Evolutionary conservation across 2,797 vertebrate species (phyloP).

Genomic region (Anas flavirostris): DNA sequence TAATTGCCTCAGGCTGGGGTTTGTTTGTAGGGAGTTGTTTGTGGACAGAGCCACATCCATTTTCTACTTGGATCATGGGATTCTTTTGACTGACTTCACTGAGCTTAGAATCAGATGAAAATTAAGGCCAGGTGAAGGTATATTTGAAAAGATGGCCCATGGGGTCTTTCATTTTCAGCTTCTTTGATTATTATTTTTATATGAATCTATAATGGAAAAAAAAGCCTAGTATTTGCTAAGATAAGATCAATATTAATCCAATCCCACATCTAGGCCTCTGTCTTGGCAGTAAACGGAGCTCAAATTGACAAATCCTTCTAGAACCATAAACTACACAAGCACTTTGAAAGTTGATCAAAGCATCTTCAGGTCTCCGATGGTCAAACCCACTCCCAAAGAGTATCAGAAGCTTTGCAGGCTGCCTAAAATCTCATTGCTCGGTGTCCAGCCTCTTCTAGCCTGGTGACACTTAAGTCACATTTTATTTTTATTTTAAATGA

Average conservation of each 20-base stretch:
- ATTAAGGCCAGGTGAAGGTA: constrained; percentile 40
- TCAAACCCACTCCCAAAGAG: neutral
- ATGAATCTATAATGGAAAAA: constrained; percentile 38
- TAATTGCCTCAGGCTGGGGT: neutral
- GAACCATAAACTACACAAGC: constrained; percentile 20
- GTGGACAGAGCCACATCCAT: neutral
- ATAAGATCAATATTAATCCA: constrained; percentile 61
- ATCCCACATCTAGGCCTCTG: constrained; percentile 21
- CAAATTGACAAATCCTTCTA: constrained; percentile 46
- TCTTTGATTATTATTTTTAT: constrained; percentile 38
- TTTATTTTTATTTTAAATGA: constrained; percentile 8
- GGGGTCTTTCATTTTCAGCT: constrained; percentile 19
- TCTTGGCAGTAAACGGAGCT: constrained; percentile 30
- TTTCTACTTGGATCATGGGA: neutral
- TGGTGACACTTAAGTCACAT: neutral
- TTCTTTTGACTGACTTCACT: neutral
- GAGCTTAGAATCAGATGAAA: neutral
- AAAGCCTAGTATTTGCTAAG: neutral
- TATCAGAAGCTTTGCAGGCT: neutral
- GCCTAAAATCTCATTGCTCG: neutral
- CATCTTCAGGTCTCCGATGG: neutral
- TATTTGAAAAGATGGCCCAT: constrained; percentile 2
- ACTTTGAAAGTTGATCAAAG: constrained; percentile 67
- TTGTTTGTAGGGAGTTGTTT: constrained; percentile 15
- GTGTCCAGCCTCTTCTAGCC: neutral